Percentiles rank a stretch among this genome's conserved stretches.
Conservation (phyloP, 1,140 invertebrate genomes). For the Anadara kagoshimensis region DNA sequence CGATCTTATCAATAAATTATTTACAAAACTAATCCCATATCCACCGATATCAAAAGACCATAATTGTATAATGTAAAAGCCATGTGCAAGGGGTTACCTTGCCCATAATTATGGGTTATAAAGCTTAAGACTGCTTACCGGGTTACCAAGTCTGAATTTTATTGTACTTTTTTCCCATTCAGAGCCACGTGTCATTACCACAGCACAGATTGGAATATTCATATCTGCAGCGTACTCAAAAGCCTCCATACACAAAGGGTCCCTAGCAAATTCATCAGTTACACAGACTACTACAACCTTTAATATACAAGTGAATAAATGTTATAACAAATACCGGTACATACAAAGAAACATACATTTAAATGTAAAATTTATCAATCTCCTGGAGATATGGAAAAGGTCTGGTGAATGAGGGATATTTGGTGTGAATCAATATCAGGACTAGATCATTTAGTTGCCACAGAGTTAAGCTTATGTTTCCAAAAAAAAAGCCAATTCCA, state of each 20-base stretch:
- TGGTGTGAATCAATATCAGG: too few relatives aligned
- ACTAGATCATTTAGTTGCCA: too few relatives aligned
- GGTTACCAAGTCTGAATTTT: conserved; percentile 33
- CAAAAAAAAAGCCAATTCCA: not conserved
- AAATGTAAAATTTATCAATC: not conserved
- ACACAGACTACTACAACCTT: conserved; percentile 60
- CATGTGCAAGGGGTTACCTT: not conserved
- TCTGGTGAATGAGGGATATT: too few relatives aligned
- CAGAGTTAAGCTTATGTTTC: not conserved
- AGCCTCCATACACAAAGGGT: conserved; percentile 55
- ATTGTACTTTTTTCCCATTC: conserved; percentile 65
- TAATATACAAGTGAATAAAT: not conserved
- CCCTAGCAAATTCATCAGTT: conserved; percentile 67
- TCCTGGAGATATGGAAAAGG: not conserved
- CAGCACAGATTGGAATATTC: conserved; percentile 57
- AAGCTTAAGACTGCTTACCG: not conserved
- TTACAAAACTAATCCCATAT: not conserved
- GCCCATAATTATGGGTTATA: not conserved
- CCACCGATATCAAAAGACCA: not conserved
- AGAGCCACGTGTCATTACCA: conserved; percentile 52
- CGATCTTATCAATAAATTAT: not conserved
- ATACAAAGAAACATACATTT: not conserved
- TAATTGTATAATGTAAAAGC: too few relatives aligned
- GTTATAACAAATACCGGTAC: not conserved
- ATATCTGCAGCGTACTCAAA: conserved; percentile 66